A percentile compares a stretch with the other conserved stretches of the same genome.
Evolutionary conservation across 1,140 invertebrate species (phyloP).

Genomic region (Apolygus lucorum): DNA sequence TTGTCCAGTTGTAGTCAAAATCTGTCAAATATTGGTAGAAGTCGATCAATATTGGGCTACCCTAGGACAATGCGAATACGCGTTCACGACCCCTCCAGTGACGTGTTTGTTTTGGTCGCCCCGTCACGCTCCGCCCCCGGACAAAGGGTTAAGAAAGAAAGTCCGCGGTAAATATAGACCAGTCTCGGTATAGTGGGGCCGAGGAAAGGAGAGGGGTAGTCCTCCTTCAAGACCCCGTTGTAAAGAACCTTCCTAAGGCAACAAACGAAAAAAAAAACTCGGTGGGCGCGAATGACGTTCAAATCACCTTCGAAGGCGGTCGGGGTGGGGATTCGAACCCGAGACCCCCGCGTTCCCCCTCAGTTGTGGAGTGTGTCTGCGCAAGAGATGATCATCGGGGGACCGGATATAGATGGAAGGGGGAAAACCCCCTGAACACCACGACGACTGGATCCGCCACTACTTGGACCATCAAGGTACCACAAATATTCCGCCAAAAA

Average conservation of each 20-base stretch:
- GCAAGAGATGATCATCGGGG: slow-evolving; percentile 8
- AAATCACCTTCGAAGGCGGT: not conserved
- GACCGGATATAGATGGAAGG: not conserved
- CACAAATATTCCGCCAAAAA: too few relatives aligned
- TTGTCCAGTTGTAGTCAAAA: too few relatives aligned
- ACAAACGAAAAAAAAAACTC: too few relatives aligned
- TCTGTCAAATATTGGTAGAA: too few relatives aligned
- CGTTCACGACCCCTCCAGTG: too few relatives aligned
- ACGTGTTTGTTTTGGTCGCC: not conserved
- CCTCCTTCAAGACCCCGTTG: not conserved
- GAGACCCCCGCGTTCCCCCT: not conserved
- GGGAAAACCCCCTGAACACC: slow-evolving; percentile 6
- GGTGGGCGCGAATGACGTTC: slow-evolving; percentile 10
- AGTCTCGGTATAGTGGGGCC: not conserved
- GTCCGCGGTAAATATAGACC: not conserved
- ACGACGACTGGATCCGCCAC: slow-evolving; percentile 12
- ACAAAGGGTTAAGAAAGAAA: not conserved
- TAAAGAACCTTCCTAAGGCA: not conserved
- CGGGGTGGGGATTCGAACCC: not conserved
- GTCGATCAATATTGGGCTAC: too few relatives aligned
- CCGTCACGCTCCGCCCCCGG: not conserved
- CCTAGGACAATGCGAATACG: too few relatives aligned
- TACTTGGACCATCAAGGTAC: slow-evolving; percentile 9
- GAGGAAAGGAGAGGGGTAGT: not conserved
- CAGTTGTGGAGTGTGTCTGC: slow-evolving; percentile 10